Conservation (phyloP, 2,113 vertebrate species). For the Gnathochromis pfefferi region DNA sequence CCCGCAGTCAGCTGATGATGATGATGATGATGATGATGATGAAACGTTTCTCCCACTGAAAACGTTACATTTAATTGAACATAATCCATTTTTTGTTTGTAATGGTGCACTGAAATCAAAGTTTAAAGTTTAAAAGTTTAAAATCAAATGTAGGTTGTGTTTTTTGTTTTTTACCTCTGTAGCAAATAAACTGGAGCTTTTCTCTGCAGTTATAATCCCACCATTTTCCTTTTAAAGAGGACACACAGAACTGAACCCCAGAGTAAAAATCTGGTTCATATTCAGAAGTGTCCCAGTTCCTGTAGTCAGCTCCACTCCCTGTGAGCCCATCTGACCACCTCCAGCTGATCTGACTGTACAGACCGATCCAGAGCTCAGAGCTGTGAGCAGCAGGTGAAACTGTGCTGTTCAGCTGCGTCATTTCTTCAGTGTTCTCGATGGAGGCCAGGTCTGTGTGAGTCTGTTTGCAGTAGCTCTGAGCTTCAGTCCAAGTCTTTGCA, state of each 20-base stretch:
- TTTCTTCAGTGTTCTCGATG: background rate
- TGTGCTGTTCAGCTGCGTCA: background rate
- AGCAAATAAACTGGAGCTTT: background rate
- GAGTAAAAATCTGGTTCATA: background rate
- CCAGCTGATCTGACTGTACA: background rate
- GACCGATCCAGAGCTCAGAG: background rate
- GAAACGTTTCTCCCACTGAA: background rate
- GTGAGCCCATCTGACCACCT: background rate
- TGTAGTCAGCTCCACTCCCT: background rate
- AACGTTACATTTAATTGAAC: rapidly evolving
- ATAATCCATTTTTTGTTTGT: background rate
- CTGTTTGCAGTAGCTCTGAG: background rate
- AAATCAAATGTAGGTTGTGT: background rate
- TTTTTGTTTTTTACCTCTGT: background rate
- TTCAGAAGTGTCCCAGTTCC: rapidly evolving
- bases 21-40: background rate
- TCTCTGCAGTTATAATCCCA: rapidly evolving
- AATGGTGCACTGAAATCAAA: rapidly evolving
- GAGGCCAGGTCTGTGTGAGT: background rate
- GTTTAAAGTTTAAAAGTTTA: background rate
- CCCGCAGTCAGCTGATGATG: background rate
- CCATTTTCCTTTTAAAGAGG: background rate
- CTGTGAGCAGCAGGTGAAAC: background rate
- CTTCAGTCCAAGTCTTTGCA: background rate
- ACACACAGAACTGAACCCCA: rapidly evolving